Conservation (phyloP, 2,113 vertebrate genomes). For the Calypte anna region DNA sequence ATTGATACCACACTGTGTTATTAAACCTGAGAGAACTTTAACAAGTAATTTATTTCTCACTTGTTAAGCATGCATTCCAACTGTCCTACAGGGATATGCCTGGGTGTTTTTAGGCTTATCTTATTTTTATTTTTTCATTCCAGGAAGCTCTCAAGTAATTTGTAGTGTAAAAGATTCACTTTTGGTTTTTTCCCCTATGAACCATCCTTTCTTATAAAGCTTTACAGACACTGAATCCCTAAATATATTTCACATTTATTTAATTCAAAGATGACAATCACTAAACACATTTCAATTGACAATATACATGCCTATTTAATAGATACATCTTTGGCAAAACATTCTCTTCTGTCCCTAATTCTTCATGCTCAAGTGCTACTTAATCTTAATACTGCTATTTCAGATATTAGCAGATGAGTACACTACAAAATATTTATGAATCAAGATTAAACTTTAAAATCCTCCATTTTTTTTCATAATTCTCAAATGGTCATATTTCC, state of each 20-base stretch:
- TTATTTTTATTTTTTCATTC: conserved; percentile 44
- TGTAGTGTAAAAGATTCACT: not conserved
- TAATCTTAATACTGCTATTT: not conserved
- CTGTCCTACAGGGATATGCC: conserved; percentile 40
- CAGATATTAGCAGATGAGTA: not conserved
- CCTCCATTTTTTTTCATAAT: not conserved
- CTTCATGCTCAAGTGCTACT: not conserved
- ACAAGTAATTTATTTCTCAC: conserved; percentile 64
- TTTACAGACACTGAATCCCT: not conserved
- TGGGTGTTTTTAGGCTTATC: conserved; percentile 36
- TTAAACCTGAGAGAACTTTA: conserved; percentile 72
- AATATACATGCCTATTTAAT: not conserved
- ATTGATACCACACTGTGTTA: conserved; percentile 66
- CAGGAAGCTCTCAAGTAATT: conserved; percentile 1
- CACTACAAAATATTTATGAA: not conserved
- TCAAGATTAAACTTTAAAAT: not conserved
- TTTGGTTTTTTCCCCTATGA: not conserved
- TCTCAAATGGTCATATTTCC: not conserved
- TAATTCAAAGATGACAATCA: not conserved
- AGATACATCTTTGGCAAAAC: not conserved
- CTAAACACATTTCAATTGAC: not conserved
- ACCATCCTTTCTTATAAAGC: not conserved
- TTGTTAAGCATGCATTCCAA: conserved; percentile 48
- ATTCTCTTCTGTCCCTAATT: not conserved
- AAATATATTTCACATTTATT: not conserved